phyloP scores from a whole-genome alignment of 2,797 vertebrate genomes.

The Esox lucius region DNA sequence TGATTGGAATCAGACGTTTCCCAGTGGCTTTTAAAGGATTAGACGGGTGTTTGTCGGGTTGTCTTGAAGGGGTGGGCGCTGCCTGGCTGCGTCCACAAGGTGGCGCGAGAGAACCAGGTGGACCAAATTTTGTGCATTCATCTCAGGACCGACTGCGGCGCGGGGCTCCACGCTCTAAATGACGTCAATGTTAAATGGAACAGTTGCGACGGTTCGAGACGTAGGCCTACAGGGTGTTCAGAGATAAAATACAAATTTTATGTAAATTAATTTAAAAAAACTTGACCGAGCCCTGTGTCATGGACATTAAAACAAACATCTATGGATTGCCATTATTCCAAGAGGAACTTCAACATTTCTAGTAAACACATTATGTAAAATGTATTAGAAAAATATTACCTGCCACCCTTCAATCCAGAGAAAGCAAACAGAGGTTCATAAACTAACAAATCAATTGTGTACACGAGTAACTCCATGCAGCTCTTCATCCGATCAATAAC shows the following conservation, averaged over 20 bases:
- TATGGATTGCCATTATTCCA: neutral
- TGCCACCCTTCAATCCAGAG: neutral
- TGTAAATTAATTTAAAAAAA: neutral
- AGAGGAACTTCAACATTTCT: neutral
- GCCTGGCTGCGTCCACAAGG: constrained; percentile 65
- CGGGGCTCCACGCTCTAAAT: constrained; percentile 62
- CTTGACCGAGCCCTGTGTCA: neutral
- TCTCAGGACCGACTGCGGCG: constrained; percentile 81
- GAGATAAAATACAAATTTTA: constrained; percentile 3
- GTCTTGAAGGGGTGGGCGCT: constrained; percentile 47
- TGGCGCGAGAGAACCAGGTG: constrained; percentile 76
- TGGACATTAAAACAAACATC: no score
- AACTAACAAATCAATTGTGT: constrained; percentile 26
- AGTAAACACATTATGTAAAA: neutral
- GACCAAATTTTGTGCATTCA: constrained; percentile 81
- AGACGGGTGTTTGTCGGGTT: neutral
- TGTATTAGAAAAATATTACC: neutral
- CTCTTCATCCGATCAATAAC: constrained; percentile 19
- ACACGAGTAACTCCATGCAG: constrained; percentile 20
- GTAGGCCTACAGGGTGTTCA: constrained; percentile 32
- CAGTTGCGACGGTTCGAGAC: constrained; percentile 40
- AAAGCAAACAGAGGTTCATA: constrained; percentile 5
- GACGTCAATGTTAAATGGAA: constrained; percentile 72
- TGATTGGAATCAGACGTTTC: neutral
- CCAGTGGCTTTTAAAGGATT: neutral